Evolutionary conservation across 2,113 vertebrate species (phyloP).

Genomic region (Petrocephalus microphthalmus): DNA sequence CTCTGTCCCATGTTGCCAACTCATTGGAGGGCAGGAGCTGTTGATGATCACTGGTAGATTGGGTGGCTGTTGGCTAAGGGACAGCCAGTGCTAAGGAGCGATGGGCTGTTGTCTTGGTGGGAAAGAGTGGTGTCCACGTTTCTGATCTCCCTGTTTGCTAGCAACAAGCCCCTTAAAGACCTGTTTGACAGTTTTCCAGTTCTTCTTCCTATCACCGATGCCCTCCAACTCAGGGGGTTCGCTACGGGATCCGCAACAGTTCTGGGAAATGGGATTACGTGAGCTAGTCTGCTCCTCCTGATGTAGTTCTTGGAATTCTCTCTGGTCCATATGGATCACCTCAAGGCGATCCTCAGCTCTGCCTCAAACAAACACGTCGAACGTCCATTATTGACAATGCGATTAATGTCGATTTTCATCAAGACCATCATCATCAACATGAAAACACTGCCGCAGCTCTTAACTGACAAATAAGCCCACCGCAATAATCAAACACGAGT

Average conservation of each 20-base stretch:
- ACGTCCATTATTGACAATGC: slow-evolving; percentile 1
- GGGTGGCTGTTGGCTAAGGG: not conserved
- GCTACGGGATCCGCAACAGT: slow-evolving; percentile 13
- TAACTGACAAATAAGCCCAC: not conserved
- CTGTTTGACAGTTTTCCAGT: slow-evolving; percentile 15
- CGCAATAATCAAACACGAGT: slow-evolving; percentile 11
- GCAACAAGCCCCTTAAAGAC: slow-evolving; percentile 13
- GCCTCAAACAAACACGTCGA: not conserved
- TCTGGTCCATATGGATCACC: slow-evolving; percentile 27
- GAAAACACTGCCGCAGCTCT: not conserved
- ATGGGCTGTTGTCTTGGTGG: slow-evolving; percentile 22
- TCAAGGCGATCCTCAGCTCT: slow-evolving; percentile 21
- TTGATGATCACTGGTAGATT: not conserved
- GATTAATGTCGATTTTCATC: not conserved
- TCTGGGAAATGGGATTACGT: slow-evolving; percentile 25
- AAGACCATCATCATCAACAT: not conserved
- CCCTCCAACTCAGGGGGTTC: slow-evolving; percentile 15
- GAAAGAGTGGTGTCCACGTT: slow-evolving; percentile 24
- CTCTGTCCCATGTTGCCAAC: not conserved
- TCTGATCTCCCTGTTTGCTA: slow-evolving; percentile 8
- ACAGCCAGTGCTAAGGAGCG: slow-evolving; percentile 16
- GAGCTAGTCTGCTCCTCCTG: slow-evolving; percentile 18
- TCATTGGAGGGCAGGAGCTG: not conserved
- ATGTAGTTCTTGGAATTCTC: slow-evolving; percentile 17
- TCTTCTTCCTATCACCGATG: not conserved